phyloP scores from a whole-genome alignment of 2,888 invertebrate genomes.

The Panopea generosa region DNA sequence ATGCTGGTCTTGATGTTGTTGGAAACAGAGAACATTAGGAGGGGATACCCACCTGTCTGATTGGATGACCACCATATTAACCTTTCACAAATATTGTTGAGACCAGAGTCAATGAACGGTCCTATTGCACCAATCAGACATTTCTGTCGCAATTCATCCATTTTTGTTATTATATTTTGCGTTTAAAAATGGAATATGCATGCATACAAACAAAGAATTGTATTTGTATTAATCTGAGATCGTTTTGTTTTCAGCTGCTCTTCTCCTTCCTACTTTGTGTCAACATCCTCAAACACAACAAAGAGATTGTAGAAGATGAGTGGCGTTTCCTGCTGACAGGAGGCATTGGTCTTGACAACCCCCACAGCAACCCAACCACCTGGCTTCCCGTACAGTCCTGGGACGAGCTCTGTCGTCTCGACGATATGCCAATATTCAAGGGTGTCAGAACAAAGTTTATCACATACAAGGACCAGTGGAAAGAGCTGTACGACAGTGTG shows the following conservation, averaged over 20 bases:
- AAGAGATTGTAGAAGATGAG: conserved; percentile 87
- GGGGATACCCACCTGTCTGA: no score
- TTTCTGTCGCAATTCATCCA: no score
- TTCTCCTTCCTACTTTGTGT: conserved; percentile 86
- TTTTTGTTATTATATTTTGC: no score
- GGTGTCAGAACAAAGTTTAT: conserved; percentile 84
- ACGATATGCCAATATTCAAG: conserved; percentile 81
- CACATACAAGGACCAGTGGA: conserved; percentile 84
- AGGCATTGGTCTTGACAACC: conserved; percentile 92
- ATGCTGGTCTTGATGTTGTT: no score
- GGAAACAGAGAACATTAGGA: no score
- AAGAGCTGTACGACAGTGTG: conserved; percentile 90
- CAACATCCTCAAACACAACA: conserved; percentile 85
- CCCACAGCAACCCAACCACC: conserved; percentile 90
- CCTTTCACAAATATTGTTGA: no score
- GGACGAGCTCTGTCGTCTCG: conserved; percentile 87
- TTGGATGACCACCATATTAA: no score
- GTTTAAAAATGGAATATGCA: no score
- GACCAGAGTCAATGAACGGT: no score
- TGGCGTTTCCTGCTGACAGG: conserved; percentile 96
- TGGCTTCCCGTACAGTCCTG: conserved; percentile 92
- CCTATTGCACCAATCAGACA: no score
- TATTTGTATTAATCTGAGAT: no score
- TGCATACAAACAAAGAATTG: no score
- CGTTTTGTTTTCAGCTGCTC: conserved; percentile 80